These are phyloP conservation scores for Temnothorax longispinosus DNA, from an alignment of 1,140 invertebrate genomes.

Conservation along the genomic window DNA sequence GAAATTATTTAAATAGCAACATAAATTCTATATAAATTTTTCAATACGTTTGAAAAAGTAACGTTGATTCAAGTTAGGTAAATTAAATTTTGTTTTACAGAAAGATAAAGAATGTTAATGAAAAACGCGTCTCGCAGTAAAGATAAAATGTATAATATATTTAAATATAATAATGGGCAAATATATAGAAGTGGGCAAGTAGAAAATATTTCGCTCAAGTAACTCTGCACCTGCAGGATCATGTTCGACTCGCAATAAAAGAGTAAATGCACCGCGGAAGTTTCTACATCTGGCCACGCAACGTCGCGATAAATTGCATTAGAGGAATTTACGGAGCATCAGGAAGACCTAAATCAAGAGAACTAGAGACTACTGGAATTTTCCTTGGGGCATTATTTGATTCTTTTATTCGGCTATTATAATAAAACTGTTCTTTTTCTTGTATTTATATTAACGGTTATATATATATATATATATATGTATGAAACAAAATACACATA, in stretches of 20 bases:
- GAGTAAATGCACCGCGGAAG: conserved; percentile 56
- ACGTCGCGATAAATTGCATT: conserved; percentile 77
- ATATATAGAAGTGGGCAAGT: neutral
- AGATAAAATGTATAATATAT: conserved; percentile 17
- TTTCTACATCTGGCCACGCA: conserved; percentile 73
- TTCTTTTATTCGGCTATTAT: neutral
- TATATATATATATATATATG: neutral
- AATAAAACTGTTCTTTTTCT: neutral
- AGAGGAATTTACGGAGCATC: conserved; percentile 71
- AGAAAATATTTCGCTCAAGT: conserved; percentile 47
- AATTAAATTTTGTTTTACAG: neutral
- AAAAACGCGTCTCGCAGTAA: neutral
- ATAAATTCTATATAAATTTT: neutral
- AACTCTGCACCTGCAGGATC: conserved; percentile 13
- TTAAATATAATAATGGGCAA: neutral
- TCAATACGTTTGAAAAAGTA: neutral
- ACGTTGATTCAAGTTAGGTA: neutral
- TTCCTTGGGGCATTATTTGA: conserved; percentile 1
- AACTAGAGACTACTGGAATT: conserved; percentile 6
- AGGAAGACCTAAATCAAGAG: conserved; percentile 66
- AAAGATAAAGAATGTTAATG: neutral
- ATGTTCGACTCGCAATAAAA: conserved; percentile 66
- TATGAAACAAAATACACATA: neutral
- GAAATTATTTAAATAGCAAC: neutral
- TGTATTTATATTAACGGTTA: neutral